phyloP scores from a whole-genome alignment of 2,797 vertebrate genomes.

The Schizopygopsis pylzovi region DNA sequence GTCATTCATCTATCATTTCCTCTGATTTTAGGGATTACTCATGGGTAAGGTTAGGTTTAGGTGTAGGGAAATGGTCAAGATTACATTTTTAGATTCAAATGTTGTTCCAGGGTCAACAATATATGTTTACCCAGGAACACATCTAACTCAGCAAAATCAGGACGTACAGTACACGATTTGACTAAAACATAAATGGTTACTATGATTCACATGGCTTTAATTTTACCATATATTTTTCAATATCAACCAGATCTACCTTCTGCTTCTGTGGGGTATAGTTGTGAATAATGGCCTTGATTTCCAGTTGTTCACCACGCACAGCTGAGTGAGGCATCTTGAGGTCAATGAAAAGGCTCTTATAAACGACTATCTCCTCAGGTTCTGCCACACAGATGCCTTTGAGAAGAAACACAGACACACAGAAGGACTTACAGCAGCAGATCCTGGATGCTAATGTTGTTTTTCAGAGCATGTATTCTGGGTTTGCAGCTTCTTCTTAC shows the following conservation, averaged over 20 bases:
- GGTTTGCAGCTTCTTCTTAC: neutral
- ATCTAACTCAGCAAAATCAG: too few species aligned
- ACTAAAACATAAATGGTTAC: too few species aligned
- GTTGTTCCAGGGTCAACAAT: too few species aligned
- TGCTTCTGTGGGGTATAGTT: constrained; percentile 74
- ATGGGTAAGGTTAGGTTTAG: too few species aligned
- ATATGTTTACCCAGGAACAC: too few species aligned
- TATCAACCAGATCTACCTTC: neutral
- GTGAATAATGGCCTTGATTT: constrained; percentile 88
- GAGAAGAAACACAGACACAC: neutral
- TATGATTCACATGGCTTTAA: too few species aligned
- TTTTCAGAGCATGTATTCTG: neutral
- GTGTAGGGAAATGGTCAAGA: too few species aligned
- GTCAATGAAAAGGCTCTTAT: constrained; percentile 86
- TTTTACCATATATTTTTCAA: too few species aligned
- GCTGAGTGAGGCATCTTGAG: constrained; percentile 89
- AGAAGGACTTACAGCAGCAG: neutral
- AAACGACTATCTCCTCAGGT: constrained; percentile 82
- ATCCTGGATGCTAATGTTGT: neutral
- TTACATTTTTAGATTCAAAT: too few species aligned
- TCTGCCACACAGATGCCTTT: constrained; percentile 86
- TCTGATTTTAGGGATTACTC: too few species aligned
- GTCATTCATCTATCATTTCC: too few species aligned
- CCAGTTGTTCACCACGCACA: constrained; percentile 88
- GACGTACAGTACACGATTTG: too few species aligned